These are phyloP conservation scores for Parambassis ranga DNA, from an alignment of 2,797 vertebrate species.

Conservation along the genomic window DNA sequence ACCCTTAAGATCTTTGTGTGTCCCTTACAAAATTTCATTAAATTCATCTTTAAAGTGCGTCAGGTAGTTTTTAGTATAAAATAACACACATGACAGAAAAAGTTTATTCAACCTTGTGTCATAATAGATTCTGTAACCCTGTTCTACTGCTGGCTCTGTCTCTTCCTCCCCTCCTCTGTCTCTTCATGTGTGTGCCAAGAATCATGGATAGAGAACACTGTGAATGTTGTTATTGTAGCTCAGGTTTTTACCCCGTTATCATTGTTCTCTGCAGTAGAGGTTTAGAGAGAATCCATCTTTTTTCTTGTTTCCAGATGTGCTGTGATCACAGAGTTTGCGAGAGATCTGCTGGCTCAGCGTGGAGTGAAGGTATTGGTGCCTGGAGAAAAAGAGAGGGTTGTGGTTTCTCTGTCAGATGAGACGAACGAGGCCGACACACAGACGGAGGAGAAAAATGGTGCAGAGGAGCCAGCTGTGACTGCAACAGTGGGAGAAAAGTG, in stretches of 20 bases:
- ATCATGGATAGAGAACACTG: background rate
- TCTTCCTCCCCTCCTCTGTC: no score
- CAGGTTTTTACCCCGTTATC: background rate
- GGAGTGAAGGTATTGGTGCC: slow-evolving; percentile 86
- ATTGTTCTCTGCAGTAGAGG: background rate
- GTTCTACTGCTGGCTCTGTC: background rate
- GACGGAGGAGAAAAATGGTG: slow-evolving; percentile 64
- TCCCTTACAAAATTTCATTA: background rate
- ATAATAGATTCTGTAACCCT: background rate
- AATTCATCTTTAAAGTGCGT: background rate
- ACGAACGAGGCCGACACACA: slow-evolving; percentile 12
- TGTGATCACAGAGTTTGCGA: slow-evolving; percentile 88
- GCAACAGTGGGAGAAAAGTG: slow-evolving; percentile 72
- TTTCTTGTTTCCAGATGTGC: slow-evolving; percentile 79
- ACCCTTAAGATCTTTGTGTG: background rate
- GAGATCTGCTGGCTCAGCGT: slow-evolving; percentile 80
- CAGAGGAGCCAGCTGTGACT: slow-evolving; percentile 25
- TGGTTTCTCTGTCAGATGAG: slow-evolving; percentile 80
- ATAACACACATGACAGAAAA: background rate
- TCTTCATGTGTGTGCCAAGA: background rate
- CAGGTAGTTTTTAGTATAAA: background rate
- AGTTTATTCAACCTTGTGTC: no score
- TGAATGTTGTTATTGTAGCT: background rate
- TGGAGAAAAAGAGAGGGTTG: slow-evolving; percentile 82
- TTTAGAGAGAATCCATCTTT: background rate